These are phyloP conservation scores for Crotalus adamanteus DNA, from an alignment of 2,797 vertebrate species.

Conservation along the genomic window DNA sequence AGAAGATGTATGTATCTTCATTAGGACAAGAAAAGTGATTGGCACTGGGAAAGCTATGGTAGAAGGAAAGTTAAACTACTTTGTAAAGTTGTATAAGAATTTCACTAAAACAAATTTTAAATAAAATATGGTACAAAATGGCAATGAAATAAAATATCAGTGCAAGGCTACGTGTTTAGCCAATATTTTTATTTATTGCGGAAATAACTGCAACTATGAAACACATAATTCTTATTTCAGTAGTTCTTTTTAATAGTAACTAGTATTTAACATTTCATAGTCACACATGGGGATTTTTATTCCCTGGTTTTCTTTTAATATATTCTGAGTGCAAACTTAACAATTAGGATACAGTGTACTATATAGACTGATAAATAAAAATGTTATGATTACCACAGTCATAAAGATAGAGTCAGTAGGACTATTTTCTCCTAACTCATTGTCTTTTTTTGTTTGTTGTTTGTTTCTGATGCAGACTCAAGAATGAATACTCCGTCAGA, in stretches of 20 bases:
- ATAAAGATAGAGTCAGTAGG: not conserved
- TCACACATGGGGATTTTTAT: not conserved
- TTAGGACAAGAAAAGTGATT: not conserved
- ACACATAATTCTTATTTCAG: not conserved
- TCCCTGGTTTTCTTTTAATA: not conserved
- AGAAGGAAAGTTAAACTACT: not conserved
- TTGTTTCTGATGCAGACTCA: conserved; percentile 84
- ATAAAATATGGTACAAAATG: not conserved
- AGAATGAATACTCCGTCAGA: conserved; percentile 99
- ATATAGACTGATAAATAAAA: not conserved
- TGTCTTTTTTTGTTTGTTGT: conserved; percentile 55
- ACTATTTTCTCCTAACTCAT: not conserved
- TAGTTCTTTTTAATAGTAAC: not conserved
- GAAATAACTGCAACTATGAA: not conserved
- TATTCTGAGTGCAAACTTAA: not conserved
- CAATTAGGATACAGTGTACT: not conserved
- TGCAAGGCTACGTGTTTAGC: not conserved
- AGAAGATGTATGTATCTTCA: not conserved
- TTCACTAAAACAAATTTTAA: not conserved
- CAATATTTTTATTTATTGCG: not conserved
- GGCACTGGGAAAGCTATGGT: not conserved
- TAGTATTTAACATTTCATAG: not conserved
- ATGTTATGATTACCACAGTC: conserved; percentile 3
- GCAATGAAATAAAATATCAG: not conserved
- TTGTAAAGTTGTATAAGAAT: not conserved